These are phyloP conservation scores for Eurystomus gularis DNA, from an alignment of 2,113 vertebrate species.

Conservation along the genomic window DNA sequence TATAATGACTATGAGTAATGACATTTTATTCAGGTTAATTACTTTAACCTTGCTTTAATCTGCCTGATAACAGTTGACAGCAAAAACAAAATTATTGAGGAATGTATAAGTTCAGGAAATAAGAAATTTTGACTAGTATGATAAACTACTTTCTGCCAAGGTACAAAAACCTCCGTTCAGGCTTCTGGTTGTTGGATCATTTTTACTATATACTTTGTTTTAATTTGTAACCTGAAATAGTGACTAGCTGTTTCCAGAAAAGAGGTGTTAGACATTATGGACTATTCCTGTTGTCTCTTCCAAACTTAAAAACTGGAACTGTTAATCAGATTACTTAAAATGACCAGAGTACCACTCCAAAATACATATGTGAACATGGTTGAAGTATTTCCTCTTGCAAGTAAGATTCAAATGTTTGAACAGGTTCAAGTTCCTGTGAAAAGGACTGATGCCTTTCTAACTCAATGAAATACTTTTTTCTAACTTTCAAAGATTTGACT, in stretches of 20 bases:
- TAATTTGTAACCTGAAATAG: background rate
- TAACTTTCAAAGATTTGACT: background rate
- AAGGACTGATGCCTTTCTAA: background rate
- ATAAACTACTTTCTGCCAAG: background rate
- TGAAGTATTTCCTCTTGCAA: background rate
- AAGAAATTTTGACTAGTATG: background rate
- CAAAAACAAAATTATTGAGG: background rate
- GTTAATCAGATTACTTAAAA: background rate
- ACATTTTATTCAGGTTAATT: constrained; percentile 51
- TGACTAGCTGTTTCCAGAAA: background rate
- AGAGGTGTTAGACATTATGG: background rate
- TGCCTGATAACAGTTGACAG: constrained; percentile 1
- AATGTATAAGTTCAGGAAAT: background rate
- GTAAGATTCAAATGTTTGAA: background rate
- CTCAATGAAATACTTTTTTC: background rate
- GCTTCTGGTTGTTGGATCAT: background rate
- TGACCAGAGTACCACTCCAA: background rate
- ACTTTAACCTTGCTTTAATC: constrained; percentile 16
- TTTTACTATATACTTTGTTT: background rate
- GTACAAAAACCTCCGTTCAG: background rate
- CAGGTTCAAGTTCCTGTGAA: background rate
- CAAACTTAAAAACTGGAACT: background rate
- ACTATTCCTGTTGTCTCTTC: background rate
- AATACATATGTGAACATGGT: background rate
- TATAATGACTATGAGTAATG: constrained; percentile 15